Percentiles rank a stretch among this genome's conserved stretches.
Conservation (phyloP, 2,888 invertebrate genomes). For the Caenorhabditis doughertyi region DNA sequence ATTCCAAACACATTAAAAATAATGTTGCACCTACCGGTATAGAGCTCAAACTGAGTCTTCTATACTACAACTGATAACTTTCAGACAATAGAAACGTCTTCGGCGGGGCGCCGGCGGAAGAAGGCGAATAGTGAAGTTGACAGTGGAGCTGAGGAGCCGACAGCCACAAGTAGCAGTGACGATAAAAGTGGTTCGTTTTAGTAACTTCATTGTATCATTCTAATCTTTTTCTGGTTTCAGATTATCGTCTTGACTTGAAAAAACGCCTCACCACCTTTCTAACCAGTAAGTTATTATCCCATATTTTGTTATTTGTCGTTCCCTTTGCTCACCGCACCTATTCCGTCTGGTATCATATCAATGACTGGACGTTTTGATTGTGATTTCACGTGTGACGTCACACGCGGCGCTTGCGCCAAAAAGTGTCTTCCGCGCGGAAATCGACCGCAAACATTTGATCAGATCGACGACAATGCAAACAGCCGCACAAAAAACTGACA, state of each 20-base stretch:
- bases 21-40: slow-evolving; percentile 43
- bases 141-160: slow-evolving; percentile 63
- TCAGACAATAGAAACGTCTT: slow-evolving; percentile 62
- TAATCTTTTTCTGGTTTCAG: slow-evolving; percentile 24
- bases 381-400: slow-evolving; percentile 58
- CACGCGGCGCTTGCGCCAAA: slow-evolving; percentile 54
- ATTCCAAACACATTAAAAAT: not conserved
- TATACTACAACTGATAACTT: slow-evolving; percentile 12
- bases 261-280: slow-evolving; percentile 64
- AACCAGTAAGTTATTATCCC: slow-evolving; percentile 51
- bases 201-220: not conserved
- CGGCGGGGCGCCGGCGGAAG: slow-evolving; percentile 60
- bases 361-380: slow-evolving; percentile 33
- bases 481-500: slow-evolving; percentile 46
- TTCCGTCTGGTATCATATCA: slow-evolving; percentile 31
- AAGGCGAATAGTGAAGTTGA: slow-evolving; percentile 66
- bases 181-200: slow-evolving; percentile 62
- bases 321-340: slow-evolving; percentile 18
- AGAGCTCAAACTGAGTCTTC: not conserved
- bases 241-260: slow-evolving; percentile 59
- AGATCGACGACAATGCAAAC: slow-evolving; percentile 60
- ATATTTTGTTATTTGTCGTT: not conserved
- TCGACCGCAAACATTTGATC: slow-evolving; percentile 65
- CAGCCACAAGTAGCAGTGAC: slow-evolving; percentile 60
- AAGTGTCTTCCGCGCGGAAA: slow-evolving; percentile 65